Base-by-base conservation (phyloP, 1,140 invertebrate genomes). In the Saccostrea echinata region DNA sequence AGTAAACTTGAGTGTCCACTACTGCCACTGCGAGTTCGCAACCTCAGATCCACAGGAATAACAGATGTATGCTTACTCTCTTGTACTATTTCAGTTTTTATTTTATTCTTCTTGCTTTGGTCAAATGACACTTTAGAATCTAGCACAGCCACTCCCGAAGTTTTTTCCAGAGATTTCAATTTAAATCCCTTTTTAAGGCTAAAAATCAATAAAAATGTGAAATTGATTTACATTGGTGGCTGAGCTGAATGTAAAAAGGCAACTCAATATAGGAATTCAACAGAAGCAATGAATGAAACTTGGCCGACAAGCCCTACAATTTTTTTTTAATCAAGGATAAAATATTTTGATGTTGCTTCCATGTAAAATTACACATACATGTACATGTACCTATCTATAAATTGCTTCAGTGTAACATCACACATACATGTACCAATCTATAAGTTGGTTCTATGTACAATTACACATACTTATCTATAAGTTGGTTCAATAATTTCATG, bases 401-500 rank as follows among this genome's bases (percentile, higher is more conserved):
- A 43, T 9, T 43, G 43, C 43, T 43, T 43, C 43, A 43, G n/a
- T 27, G 1, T 30, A 30, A 11, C 12, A 83, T 33, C 30, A 43
- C 35, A 81, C 71, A 61, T 64, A 85, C 87, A 53, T 82, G n/a
- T n/a, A n/a, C n/a, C n/a, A n/a, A n/a, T 76, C 43, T 71, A 92
- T 90, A 1, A 93, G 35, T 86, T 88, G 89, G 13, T 91, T 91
- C 43, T n/a, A 43, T 27, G 1, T 30, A 30, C 16, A n/a, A 83
- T 33, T 80, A 43, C 35, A 81, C 71, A 61, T 64, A 85, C 87
- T 71, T 82, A n/a, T 76, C 43, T 71, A 92, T 90, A 1, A 93
- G 35, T 86, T 88, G 89, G 13, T 91, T 91, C 43, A 93, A 76
- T n/a, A 93, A 86, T 71, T 90, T 87, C 88, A 92, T 91, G 82